Percentiles rank a stretch among this genome's conserved stretches.
Evolutionary conservation across 2,113 vertebrate genomes (phyloP).

Genomic region (Himantopus leucocephalus): DNA sequence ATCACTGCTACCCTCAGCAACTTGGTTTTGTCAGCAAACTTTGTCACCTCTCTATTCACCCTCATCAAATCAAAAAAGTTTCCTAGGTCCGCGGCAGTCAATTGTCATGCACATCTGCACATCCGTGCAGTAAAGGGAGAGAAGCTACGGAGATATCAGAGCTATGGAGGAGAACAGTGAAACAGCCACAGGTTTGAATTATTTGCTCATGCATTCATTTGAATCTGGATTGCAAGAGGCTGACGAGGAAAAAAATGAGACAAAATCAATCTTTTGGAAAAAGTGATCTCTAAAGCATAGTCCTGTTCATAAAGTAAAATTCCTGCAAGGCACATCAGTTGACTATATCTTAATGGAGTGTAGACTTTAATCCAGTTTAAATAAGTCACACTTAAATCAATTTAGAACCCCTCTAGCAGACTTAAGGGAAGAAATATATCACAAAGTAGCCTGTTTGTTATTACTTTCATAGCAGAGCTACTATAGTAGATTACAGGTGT

Average conservation of each 20-base stretch:
- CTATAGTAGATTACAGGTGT: background rate
- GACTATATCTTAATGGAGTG: constrained; percentile 49
- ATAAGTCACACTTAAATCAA: constrained; percentile 32
- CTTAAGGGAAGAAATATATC: background rate
- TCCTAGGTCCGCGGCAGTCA: background rate
- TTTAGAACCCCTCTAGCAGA: background rate
- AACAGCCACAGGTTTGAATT: constrained; percentile 7
- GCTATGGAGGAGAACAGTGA: background rate
- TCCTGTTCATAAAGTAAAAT: constrained; percentile 51
- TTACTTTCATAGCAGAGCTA: background rate
- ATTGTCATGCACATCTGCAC: background rate
- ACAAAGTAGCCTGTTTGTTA: background rate
- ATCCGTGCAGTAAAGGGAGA: background rate
- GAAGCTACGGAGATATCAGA: background rate
- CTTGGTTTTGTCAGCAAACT: background rate
- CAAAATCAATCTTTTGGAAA: constrained; percentile 34
- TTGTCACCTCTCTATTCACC: background rate
- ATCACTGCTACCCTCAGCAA: background rate
- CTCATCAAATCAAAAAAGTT: background rate
- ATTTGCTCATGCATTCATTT: constrained; percentile 28
- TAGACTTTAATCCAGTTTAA: constrained; percentile 53
- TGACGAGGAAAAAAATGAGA: background rate
- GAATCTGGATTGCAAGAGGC: background rate
- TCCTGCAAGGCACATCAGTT: constrained; percentile 28
- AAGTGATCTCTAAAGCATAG: background rate